Percentiles rank a stretch among this genome's conserved stretches.
Evolutionary conservation across 2,113 vertebrate species (phyloP).

Genomic region (Ailurus styani): DNA sequence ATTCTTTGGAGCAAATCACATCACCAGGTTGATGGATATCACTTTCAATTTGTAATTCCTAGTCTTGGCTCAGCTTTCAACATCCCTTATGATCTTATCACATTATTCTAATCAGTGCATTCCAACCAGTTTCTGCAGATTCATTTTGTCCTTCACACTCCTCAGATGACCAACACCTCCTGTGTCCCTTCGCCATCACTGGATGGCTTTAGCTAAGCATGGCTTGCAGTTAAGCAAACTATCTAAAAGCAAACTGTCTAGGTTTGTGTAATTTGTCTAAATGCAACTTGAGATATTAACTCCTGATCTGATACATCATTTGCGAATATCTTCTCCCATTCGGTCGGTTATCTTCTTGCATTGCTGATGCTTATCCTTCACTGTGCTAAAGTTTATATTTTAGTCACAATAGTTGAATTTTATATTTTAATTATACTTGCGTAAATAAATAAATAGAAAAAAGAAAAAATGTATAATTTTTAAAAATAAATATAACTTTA

Average conservation of each 20-base stretch:
- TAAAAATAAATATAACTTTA: not conserved
- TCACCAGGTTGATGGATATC: not conserved
- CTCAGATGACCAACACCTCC: not conserved
- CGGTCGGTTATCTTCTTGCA: not conserved
- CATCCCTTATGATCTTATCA: not conserved
- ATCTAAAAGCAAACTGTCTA: not conserved
- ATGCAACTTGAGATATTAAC: not conserved
- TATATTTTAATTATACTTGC: not conserved
- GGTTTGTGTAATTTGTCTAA: not conserved
- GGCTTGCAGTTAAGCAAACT: not conserved
- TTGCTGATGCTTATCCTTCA: not conserved
- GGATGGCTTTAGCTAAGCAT: not conserved
- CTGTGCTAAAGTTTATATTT: not conserved
- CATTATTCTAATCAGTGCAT: slow-evolving; percentile 1
- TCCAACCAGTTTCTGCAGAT: not conserved
- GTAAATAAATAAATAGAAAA: not conserved
- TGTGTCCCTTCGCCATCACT: not conserved
- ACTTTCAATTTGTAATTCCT: slow-evolving; percentile 10
- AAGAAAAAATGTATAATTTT: not conserved
- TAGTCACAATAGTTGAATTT: not conserved
- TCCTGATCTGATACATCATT: not conserved
- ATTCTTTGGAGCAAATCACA: slow-evolving; percentile 19
- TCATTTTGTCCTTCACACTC: not conserved
- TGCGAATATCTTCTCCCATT: not conserved
- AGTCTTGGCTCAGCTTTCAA: not conserved